phyloP scores from a whole-genome alignment of 2,888 invertebrate species.

The Gnatocerus cornutus region DNA sequence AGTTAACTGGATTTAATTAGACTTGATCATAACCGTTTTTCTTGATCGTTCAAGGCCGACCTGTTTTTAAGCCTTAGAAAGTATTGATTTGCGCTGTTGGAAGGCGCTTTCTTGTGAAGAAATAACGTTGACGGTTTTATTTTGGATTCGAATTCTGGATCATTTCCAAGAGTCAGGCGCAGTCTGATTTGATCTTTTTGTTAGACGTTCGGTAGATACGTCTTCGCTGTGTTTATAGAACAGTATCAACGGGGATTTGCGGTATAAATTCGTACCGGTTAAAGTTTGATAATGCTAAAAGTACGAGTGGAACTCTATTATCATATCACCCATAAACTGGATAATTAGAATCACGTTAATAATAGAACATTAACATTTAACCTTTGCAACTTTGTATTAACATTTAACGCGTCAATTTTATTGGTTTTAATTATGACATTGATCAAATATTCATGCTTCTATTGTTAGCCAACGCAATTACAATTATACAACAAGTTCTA shows the following conservation, averaged over 20 bases:
- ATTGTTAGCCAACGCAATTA: background rate
- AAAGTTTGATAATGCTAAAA: background rate
- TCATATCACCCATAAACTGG: too few species aligned
- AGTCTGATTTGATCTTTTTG: background rate
- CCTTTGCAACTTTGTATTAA: background rate
- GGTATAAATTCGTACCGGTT: background rate
- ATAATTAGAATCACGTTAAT: too few species aligned
- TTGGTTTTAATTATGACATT: background rate
- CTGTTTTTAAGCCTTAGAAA: constrained; percentile 28
- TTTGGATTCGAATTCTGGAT: constrained; percentile 31
- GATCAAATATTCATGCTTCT: background rate
- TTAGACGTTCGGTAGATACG: background rate
- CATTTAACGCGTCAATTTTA: background rate
- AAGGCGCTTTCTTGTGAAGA: constrained; percentile 8
- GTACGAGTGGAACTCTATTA: too few species aligned
- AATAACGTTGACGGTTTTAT: constrained; percentile 13
- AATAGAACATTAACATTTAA: too few species aligned
- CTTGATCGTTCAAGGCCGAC: constrained; percentile 34
- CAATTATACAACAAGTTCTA: background rate
- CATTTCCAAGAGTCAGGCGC: constrained; percentile 19
- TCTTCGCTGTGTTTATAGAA: background rate
- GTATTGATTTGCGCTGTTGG: constrained; percentile 27
- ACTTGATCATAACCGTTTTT: constrained; percentile 34
- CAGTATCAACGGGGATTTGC: background rate
- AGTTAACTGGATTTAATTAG: constrained; percentile 30